A percentile compares a stretch with the other conserved stretches of the same genome.
Evolutionary conservation across 37 sponge, comb jelly and placozoan species (phyloP).

Genomic region (Ephydatia muelleri): DNA sequence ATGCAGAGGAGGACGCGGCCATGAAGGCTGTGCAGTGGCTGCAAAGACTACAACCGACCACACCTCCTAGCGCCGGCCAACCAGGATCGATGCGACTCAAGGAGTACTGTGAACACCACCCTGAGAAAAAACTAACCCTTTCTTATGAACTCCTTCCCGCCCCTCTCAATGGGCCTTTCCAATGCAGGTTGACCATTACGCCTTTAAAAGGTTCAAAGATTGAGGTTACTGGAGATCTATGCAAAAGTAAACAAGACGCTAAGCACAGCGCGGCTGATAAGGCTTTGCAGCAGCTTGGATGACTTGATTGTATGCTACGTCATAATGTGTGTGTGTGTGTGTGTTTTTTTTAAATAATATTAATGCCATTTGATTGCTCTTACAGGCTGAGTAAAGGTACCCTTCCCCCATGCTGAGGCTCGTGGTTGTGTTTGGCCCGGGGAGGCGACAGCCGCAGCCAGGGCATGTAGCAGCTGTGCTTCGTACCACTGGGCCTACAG

Average conservation of each 20-base stretch:
- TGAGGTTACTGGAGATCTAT: not conserved
- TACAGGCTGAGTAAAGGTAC: too few relatives aligned
- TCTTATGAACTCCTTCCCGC: not conserved
- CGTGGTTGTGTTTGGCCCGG: too few relatives aligned
- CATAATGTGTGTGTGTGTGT: too few relatives aligned
- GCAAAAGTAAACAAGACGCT: not conserved
- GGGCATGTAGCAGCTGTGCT: too few relatives aligned
- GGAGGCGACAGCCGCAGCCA: too few relatives aligned
- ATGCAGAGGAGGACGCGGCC: not conserved
- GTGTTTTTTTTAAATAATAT: too few relatives aligned
- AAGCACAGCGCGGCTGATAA: not conserved
- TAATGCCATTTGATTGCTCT: too few relatives aligned
- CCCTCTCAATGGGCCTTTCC: not conserved
- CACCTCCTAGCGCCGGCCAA: not conserved
- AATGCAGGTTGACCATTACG: not conserved
- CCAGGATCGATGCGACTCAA: not conserved
- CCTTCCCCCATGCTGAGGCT: too few relatives aligned
- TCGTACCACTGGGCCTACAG: too few relatives aligned
- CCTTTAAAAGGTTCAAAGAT: not conserved
- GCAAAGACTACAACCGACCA: not conserved
- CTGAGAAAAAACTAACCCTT: not conserved
- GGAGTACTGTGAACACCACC: not conserved
- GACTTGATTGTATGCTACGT: not conserved
- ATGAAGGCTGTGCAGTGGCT: not conserved
- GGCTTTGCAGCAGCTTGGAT: not conserved